phyloP scores from a whole-genome alignment of 2,113 vertebrate genomes.

The Poeciliopsis occidentalis region DNA sequence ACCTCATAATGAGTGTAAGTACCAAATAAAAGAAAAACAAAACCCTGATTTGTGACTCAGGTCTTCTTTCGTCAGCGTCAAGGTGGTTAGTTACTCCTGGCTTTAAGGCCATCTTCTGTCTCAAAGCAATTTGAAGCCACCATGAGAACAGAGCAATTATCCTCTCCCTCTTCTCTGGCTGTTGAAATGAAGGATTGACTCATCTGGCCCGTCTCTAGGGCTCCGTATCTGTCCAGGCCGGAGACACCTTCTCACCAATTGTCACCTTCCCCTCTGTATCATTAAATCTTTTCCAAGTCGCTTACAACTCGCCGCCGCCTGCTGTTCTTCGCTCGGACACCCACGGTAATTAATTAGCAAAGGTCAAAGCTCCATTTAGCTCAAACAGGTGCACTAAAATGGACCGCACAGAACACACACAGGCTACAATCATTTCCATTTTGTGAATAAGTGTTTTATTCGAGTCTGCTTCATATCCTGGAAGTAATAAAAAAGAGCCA shows the following conservation, averaged over 20 bases:
- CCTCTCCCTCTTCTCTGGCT: constrained; percentile 61
- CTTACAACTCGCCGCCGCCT: constrained; percentile 18
- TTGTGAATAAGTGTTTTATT: background rate
- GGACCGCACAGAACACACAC: background rate
- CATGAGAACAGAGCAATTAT: constrained; percentile 77
- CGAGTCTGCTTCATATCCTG: too few species aligned
- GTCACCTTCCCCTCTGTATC: constrained; percentile 60
- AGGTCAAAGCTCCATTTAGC: constrained; percentile 37
- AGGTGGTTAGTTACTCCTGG: constrained; percentile 65
- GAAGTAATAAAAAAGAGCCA: background rate
- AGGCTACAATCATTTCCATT: background rate
- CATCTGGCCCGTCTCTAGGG: constrained; percentile 71
- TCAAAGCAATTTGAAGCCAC: too few species aligned
- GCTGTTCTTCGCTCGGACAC: constrained; percentile 14
- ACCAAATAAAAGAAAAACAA: constrained; percentile 16
- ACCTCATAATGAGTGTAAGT: constrained; percentile 1
- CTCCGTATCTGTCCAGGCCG: constrained; percentile 58
- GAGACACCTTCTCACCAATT: constrained; percentile 68
- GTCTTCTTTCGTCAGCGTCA: constrained; percentile 45
- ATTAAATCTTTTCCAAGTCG: constrained; percentile 55
- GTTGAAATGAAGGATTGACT: constrained; percentile 77
- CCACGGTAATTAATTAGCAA: constrained; percentile 17
- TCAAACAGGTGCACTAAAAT: constrained; percentile 1
- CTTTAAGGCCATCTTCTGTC: constrained; percentile 68
- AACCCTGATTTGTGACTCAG: background rate